Percentiles rank a stretch among this genome's conserved stretches.
Evolutionary conservation across 2,888 invertebrate genomes (phyloP).

Genomic region (Rotaria magnacalcarata): DNA sequence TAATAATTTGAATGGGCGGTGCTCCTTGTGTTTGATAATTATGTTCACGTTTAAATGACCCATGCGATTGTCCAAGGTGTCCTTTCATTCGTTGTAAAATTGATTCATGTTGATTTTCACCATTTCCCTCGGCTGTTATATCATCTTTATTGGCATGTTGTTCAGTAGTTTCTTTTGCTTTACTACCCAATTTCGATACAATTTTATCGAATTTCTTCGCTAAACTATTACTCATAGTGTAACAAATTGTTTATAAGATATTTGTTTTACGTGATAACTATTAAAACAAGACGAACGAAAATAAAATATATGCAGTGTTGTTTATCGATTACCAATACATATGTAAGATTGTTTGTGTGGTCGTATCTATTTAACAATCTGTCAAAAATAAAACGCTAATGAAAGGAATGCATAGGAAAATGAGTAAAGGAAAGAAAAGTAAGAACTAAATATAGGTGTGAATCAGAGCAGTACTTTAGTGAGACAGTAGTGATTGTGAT

Average conservation of each 20-base stretch:
- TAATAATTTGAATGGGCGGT: background rate
- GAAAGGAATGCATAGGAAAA: background rate
- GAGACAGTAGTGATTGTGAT: background rate
- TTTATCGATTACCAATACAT: background rate
- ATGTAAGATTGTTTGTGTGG: background rate
- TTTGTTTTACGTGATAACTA: no score
- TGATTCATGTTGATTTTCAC: background rate
- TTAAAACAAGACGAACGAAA: background rate
- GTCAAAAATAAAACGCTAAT: background rate
- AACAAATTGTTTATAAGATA: background rate
- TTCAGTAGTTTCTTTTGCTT: background rate
- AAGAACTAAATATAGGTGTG: background rate
- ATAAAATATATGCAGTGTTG: background rate
- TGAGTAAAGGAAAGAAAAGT: background rate
- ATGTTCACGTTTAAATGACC: background rate
- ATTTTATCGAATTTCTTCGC: slow-evolving; percentile 30
- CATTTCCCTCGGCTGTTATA: background rate
- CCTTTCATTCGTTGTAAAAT: background rate
- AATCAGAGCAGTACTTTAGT: background rate
- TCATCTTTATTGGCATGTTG: background rate
- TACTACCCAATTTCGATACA: background rate
- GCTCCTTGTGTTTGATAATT: background rate
- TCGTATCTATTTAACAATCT: background rate
- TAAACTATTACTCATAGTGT: background rate
- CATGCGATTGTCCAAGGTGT: background rate